Percentiles rank a stretch among this genome's conserved stretches.
Conservation (phyloP, 2,797 vertebrate species). For the Triplophysa bombifrons region DNA sequence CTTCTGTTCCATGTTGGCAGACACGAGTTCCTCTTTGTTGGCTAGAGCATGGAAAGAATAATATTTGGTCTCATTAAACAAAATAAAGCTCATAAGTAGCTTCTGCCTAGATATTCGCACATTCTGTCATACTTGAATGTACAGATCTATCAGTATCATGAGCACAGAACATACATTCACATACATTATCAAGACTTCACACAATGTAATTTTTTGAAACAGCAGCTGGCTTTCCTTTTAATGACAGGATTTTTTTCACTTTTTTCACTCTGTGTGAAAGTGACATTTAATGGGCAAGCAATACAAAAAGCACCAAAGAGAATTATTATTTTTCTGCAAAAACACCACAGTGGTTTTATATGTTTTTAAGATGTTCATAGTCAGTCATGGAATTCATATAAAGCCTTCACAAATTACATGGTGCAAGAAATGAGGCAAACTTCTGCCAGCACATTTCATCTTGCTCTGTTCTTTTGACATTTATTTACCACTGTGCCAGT, state of each 20-base stretch:
- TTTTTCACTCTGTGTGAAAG: constrained; percentile 29
- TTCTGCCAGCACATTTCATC: constrained; percentile 23
- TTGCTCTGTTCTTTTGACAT: neutral
- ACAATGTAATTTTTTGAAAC: constrained; percentile 4
- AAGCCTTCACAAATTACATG: constrained; percentile 41
- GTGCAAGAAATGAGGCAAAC: constrained; percentile 4
- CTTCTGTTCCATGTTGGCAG: neutral
- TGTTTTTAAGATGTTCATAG: constrained; percentile 52
- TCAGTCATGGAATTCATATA: constrained; percentile 49
- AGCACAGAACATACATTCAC: too few relatives aligned
- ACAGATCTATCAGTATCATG: too few relatives aligned
- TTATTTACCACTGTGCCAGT: constrained; percentile 20
- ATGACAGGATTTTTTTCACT: constrained; percentile 47
- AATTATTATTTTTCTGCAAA: constrained; percentile 41
- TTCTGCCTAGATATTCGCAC: too few relatives aligned
- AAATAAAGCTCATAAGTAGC: neutral
- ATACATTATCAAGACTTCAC: too few relatives aligned
- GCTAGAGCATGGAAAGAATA: neutral
- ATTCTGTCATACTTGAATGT: too few relatives aligned
- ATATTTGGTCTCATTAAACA: neutral
- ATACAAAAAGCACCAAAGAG: constrained; percentile 22
- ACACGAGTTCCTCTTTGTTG: neutral
- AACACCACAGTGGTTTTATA: constrained; percentile 45
- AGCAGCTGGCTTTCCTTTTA: constrained; percentile 42
- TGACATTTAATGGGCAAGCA: constrained; percentile 35